Conservation (phyloP, 2,888 invertebrate species). For the Cosmia trapezina region DNA sequence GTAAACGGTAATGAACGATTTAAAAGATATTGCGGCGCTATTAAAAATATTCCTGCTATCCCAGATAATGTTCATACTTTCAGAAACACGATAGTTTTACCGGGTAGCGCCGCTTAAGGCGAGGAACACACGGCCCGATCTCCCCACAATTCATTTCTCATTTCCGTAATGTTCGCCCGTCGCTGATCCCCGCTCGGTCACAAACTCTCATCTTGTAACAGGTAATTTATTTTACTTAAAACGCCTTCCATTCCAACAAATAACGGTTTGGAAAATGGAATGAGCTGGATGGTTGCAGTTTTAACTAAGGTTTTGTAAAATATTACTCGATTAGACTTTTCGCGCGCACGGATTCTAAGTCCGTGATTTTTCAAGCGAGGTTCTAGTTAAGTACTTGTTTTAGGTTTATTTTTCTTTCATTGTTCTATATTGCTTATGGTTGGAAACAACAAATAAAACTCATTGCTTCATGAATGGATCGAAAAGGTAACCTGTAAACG, state of each 20-base stretch:
- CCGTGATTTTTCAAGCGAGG: conserved; percentile 50
- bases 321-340: conserved; percentile 69
- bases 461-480: conserved; percentile 3
- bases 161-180: conserved; percentile 75
- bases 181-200: conserved; percentile 76
- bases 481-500: conserved; percentile 26
- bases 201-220: conserved; percentile 77
- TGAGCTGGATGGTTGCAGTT: conserved; percentile 70
- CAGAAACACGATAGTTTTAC: conserved; percentile 66
- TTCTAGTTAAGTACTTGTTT: conserved; percentile 28
- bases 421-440: conserved; percentile 12
- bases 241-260: conserved; percentile 76
- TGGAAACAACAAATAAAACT: conserved; percentile 19
- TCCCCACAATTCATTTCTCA: conserved; percentile 83
- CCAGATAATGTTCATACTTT: conserved; percentile 63
- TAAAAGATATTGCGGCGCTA: conserved; percentile 56
- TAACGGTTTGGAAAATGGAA: conserved; percentile 71
- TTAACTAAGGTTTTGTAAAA: conserved; percentile 69
- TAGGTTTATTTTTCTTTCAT: conserved; percentile 8
- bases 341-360: conserved; percentile 57
- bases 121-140: conserved; percentile 67
- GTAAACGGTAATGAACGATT: conserved; percentile 60
- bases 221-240: conserved; percentile 82
- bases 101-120: conserved; percentile 55
- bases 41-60: conserved; percentile 61